Conservation (phyloP, 2,888 invertebrate species). For the Pristionchus japonicus region DNA sequence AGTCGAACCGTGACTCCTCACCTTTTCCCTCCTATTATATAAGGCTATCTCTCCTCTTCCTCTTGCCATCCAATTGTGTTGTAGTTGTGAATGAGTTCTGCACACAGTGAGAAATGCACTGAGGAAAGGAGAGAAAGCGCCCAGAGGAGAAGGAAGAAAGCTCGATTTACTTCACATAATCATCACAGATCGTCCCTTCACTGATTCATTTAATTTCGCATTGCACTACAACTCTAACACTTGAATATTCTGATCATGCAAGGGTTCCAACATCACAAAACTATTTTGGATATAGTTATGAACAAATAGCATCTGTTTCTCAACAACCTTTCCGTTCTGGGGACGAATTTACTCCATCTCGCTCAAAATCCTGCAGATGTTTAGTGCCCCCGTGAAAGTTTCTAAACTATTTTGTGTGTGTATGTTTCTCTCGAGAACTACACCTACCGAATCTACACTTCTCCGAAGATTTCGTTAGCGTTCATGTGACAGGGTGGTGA, state of each 20-base stretch:
- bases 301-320: neutral
- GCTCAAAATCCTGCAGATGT: neutral
- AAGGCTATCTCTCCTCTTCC: neutral
- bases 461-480: neutral
- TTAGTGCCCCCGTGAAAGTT: neutral
- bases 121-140: neutral
- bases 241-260: neutral
- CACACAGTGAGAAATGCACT: neutral
- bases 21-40: neutral
- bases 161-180: neutral
- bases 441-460: neutral
- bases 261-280: neutral
- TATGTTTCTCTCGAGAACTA: neutral
- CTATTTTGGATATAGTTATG: neutral
- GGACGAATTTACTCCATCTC: neutral
- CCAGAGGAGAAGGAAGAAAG: neutral
- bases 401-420: neutral
- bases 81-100: neutral
- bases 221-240: neutral
- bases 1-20: too few species aligned
- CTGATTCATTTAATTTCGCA: too few species aligned
- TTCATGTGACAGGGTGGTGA: too few species aligned
- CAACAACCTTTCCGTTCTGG: neutral
- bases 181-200: neutral
- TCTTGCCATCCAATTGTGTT: neutral